Evolutionary conservation across 2,888 invertebrate species (phyloP).

Genomic region (Ypsolopha sequella): DNA sequence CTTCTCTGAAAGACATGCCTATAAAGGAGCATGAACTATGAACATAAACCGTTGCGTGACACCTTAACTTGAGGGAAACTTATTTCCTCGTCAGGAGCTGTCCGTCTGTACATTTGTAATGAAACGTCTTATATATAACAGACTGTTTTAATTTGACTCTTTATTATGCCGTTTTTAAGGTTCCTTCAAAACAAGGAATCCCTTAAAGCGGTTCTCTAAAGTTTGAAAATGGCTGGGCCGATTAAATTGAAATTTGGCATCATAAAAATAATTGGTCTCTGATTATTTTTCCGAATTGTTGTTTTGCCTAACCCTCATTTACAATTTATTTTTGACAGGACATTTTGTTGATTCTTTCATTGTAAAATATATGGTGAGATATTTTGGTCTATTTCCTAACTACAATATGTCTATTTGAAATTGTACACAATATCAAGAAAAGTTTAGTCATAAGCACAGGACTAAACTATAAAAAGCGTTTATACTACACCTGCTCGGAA

Average conservation of each 20-base stretch:
- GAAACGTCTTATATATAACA: slow-evolving; percentile 51
- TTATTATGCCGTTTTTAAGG: slow-evolving; percentile 13
- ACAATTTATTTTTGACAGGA: no score
- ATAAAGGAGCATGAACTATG: no score
- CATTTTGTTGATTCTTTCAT: no score
- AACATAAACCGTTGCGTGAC: no score
- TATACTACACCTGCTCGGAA: no score
- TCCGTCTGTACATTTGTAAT: slow-evolving; percentile 59
- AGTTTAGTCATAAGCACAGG: background rate
- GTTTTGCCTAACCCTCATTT: no score
- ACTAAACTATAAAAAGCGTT: no score
- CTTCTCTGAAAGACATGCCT: no score
- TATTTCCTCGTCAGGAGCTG: slow-evolving; percentile 61
- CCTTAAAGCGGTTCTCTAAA: background rate
- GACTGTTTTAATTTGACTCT: slow-evolving; percentile 40
- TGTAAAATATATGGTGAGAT: no score
- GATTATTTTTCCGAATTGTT: no score
- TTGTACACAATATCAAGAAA: background rate
- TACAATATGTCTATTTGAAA: background rate
- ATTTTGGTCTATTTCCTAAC: no score
- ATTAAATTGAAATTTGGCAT: background rate
- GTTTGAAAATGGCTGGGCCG: background rate
- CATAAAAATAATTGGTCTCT: no score
- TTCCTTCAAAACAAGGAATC: background rate
- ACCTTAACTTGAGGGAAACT: slow-evolving; percentile 52